phyloP scores from a whole-genome alignment of 2,797 vertebrate species.

The Sylvilagus floridanus region DNA sequence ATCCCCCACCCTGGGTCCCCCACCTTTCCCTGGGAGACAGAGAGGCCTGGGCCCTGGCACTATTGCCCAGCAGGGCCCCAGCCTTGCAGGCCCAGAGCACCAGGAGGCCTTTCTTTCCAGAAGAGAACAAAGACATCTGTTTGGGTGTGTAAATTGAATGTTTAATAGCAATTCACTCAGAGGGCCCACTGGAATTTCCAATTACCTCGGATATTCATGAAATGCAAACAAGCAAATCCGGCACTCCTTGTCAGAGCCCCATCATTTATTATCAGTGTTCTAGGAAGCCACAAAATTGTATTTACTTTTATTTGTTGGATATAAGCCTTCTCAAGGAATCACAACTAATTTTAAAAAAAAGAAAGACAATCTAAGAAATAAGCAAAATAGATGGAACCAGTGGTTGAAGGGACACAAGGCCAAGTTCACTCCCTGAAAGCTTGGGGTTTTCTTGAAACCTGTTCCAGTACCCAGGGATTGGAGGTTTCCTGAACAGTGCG shows the following conservation, averaged over 20 bases:
- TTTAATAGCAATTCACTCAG: neutral
- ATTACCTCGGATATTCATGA: neutral
- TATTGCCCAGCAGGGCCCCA: neutral
- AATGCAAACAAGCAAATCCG: neutral
- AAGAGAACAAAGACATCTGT: neutral
- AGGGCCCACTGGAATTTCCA: neutral
- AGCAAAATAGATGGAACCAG: neutral
- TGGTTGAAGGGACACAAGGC: neutral
- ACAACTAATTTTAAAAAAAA: neutral
- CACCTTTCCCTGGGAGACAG: neutral
- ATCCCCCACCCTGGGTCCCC: neutral
- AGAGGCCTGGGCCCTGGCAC: neutral
- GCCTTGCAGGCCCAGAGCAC: neutral
- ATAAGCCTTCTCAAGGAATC: neutral
- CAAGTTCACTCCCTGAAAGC: neutral
- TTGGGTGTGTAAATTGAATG: neutral
- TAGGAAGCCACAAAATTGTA: neutral
- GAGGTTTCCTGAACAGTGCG: neutral
- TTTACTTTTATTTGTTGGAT: neutral
- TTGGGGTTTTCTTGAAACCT: neutral
- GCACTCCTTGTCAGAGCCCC: neutral
- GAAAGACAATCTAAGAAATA: neutral
- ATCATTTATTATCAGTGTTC: slow-evolving; percentile 46
- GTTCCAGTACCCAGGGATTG: neutral
- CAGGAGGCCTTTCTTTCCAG: neutral